Percentiles rank a stretch among this genome's conserved stretches.
These are phyloP conservation scores for Grammomys surdaster DNA, from an alignment of 2,113 vertebrate species.

Conservation along the genomic window DNA sequence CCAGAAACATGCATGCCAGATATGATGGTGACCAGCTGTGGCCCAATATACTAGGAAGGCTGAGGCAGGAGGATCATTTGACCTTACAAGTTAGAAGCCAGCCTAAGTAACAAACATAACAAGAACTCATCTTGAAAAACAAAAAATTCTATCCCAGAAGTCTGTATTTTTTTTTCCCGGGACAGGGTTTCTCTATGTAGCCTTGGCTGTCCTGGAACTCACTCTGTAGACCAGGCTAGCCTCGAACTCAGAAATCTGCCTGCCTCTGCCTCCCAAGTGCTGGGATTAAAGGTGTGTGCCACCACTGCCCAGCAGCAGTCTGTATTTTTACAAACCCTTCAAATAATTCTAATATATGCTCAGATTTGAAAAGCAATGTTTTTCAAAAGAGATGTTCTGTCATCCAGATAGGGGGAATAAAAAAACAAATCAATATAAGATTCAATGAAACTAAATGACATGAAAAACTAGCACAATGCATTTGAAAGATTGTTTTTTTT, in stretches of 20 bases:
- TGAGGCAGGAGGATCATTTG: neutral
- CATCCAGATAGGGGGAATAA: neutral
- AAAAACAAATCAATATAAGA: neutral
- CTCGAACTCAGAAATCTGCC: no score
- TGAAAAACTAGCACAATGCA: neutral
- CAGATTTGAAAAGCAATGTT: slow-evolving; percentile 1
- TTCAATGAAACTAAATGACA: neutral
- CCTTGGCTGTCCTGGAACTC: no score
- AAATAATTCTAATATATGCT: neutral
- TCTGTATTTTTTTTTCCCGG: neutral
- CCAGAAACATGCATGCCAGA: neutral
- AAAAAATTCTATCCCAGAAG: neutral
- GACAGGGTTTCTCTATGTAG: no score
- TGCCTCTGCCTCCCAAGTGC: no score
- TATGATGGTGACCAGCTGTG: neutral
- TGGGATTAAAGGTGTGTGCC: no score
- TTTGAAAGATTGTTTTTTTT: neutral
- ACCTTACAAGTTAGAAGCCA: neutral
- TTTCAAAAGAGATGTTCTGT: neutral
- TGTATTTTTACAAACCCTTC: slow-evolving; percentile 20
- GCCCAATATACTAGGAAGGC: neutral
- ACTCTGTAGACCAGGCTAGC: no score
- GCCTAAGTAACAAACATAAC: neutral
- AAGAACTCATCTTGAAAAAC: neutral
- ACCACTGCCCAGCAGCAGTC: neutral